Percentiles rank a stretch among this genome's conserved stretches.
These are phyloP conservation scores for Psittacara wagleri DNA, from an alignment of 2,113 vertebrate genomes.

Conservation along the genomic window DNA sequence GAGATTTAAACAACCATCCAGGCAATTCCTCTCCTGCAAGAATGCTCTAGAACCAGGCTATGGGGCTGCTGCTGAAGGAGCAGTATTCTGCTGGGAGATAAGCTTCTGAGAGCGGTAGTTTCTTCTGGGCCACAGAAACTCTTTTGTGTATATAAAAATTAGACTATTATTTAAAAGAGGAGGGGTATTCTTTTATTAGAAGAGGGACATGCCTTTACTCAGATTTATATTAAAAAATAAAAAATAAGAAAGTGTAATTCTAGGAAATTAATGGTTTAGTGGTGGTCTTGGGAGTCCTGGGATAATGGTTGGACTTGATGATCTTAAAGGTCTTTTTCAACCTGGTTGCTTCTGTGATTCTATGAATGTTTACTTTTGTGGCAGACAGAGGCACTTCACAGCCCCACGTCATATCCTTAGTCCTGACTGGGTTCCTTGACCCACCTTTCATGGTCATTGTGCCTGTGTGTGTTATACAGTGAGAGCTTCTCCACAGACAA, in stretches of 20 bases:
- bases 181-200: not conserved
- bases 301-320: not conserved
- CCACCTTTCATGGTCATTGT: not conserved
- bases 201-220: not conserved
- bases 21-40: not conserved
- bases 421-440: accelerated
- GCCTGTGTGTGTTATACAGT: accelerated
- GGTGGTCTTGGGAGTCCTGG: not conserved
- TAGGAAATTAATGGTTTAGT: not conserved
- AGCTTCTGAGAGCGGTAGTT: not conserved
- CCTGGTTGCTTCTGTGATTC: not conserved
- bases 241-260: not conserved
- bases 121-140: not conserved
- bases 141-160: not conserved
- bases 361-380: not conserved
- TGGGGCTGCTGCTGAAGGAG: not conserved
- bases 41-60: not conserved
- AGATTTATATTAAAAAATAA: not conserved
- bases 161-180: not conserved
- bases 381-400: not conserved
- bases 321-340: not conserved
- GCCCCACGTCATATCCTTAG: not conserved
- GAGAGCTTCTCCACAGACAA: not conserved
- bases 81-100: not conserved
- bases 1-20: not conserved